Percentiles rank a stretch among this genome's conserved stretches.
These are phyloP conservation scores for Orchesellides sinensis DNA, from an alignment of 2,888 invertebrate genomes.

Conservation along the genomic window DNA sequence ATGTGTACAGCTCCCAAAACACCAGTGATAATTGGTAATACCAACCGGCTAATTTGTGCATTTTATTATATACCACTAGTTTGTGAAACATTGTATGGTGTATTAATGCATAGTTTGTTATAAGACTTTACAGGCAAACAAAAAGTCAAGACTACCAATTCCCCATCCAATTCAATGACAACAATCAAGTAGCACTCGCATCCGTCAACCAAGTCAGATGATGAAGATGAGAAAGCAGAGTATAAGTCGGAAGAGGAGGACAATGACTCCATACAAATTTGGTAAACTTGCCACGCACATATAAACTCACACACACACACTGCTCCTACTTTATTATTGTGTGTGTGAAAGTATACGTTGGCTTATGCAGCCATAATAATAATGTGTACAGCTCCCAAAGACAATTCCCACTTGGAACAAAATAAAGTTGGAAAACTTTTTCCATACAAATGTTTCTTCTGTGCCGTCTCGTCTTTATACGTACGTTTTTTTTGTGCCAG, in stretches of 20 bases:
- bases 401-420: conserved; percentile 37
- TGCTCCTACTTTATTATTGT: neutral
- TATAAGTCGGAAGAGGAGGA: conserved; percentile 4
- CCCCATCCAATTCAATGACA: conserved; percentile 11
- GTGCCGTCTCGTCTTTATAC: neutral
- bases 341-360: neutral
- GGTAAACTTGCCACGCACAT: neutral
- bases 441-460: neutral
- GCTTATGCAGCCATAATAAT: neutral
- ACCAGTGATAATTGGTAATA: no score
- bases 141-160: conserved; percentile 6
- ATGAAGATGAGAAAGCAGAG: neutral
- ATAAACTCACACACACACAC: neutral
- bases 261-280: conserved; percentile 10
- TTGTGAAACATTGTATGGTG: no score
- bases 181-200: neutral
- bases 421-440: conserved; percentile 15
- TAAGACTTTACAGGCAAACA: neutral
- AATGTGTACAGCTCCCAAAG: conserved; percentile 40
- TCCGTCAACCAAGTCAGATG: neutral
- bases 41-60: no score
- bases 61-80: no score
- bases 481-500: neutral
- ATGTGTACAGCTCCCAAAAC: conserved; percentile 37
- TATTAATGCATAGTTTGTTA: no score